A percentile compares a stretch with the other conserved stretches of the same genome.
These are phyloP conservation scores for Anodontia alba DNA, from an alignment of 2,888 invertebrate species.

Conservation along the genomic window DNA sequence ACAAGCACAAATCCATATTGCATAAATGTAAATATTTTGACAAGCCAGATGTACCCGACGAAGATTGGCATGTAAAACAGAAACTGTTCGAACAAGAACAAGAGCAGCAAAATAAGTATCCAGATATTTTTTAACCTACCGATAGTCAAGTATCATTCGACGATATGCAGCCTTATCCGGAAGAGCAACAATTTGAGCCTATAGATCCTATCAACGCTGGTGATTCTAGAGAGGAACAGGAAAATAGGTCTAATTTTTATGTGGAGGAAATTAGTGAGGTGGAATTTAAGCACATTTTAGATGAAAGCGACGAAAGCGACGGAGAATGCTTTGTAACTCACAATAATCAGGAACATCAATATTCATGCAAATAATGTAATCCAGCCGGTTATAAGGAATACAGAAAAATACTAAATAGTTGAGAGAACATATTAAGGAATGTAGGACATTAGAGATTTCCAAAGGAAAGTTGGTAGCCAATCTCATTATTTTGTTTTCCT, in stretches of 20 bases:
- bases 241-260: background rate
- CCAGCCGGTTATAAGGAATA: background rate
- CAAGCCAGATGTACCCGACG: background rate
- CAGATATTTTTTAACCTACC: background rate
- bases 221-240: background rate
- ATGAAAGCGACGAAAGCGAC: background rate
- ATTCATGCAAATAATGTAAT: background rate
- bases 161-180: too few species aligned
- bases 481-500: too few species aligned
- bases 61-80: background rate
- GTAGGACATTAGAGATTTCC: background rate
- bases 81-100: background rate
- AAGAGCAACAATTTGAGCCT: background rate
- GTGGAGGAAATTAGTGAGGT: background rate
- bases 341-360: background rate
- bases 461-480: background rate
- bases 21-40: conserved; percentile 1
- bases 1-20: background rate
- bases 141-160: background rate
- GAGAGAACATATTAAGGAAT: too few species aligned
- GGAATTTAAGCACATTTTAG: background rate
- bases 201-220: too few species aligned
- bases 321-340: background rate
- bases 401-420: background rate
- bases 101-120: background rate